Conservation (phyloP, 2,113 vertebrate species). For the Pseudorhombus dupliciocellatus region DNA sequence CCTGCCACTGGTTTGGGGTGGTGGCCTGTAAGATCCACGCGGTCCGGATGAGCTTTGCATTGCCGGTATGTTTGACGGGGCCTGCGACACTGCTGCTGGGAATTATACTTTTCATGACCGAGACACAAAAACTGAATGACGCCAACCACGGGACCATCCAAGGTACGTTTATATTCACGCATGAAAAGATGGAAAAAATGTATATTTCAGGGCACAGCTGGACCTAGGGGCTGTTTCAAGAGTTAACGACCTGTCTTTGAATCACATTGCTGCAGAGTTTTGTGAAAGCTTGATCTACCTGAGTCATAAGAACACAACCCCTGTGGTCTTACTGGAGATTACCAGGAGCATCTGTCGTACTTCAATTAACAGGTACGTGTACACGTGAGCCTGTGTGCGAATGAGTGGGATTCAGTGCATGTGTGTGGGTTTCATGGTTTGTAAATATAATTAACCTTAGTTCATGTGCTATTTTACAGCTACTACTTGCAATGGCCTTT, state of each 20-base stretch:
- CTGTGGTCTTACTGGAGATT: conserved; percentile 72
- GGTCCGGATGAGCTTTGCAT: conserved; percentile 78
- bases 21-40: conserved; percentile 84
- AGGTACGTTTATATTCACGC: conserved; percentile 8
- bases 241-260: neutral
- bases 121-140: conserved; percentile 20
- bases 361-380: conserved; percentile 69
- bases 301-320: conserved; percentile 50
- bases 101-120: conserved; percentile 71
- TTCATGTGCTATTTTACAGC: conserved; percentile 49
- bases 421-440: neutral
- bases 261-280: conserved; percentile 57
- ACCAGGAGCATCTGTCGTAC: conserved; percentile 81
- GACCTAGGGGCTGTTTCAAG: neutral
- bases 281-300: conserved; percentile 57
- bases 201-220: neutral
- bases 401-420: neutral
- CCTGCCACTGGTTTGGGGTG: conserved; percentile 85
- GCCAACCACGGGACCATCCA: fast-evolving
- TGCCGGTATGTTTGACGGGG: conserved; percentile 75
- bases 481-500: conserved; percentile 76
- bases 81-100: conserved; percentile 76
- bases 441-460: neutral
- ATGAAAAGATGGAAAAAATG: neutral
- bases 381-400: neutral